Evolutionary conservation across 1,140 invertebrate species (phyloP).

Genomic region (Papilio dardanus): DNA sequence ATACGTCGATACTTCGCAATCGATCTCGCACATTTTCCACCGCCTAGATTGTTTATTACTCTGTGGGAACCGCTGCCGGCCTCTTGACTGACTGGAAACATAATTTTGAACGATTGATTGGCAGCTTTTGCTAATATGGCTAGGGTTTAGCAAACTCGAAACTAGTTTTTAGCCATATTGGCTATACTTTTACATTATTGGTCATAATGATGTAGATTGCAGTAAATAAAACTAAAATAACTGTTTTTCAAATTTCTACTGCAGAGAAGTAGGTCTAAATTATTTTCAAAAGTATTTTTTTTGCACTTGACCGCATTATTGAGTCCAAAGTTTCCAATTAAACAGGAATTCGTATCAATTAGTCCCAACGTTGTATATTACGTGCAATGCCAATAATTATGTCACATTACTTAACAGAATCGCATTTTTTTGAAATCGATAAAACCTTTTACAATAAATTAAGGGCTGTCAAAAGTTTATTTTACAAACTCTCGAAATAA

Average conservation of each 20-base stretch:
- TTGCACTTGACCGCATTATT: conserved; percentile 13
- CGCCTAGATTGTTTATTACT: not conserved
- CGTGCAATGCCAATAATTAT: conserved; percentile 1
- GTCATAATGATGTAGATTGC: too few species aligned
- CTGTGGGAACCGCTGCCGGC: not conserved
- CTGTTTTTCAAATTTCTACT: not conserved
- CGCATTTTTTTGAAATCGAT: conserved; percentile 21
- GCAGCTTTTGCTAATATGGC: not conserved
- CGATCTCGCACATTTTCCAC: conserved; percentile 54
- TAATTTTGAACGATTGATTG: not conserved
- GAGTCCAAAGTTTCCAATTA: conserved; percentile 1
- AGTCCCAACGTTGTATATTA: not conserved
- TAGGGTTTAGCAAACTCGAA: not conserved
- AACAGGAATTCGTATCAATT: conserved; percentile 14
- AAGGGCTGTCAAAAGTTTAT: not conserved
- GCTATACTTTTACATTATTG: not conserved
- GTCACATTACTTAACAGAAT: conserved; percentile 10
- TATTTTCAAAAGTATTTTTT: conserved; percentile 42
- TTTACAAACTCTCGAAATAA: not conserved
- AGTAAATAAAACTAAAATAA: too few species aligned
- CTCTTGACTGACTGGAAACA: not conserved
- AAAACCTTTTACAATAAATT: conserved; percentile 4
- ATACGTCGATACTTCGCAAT: conserved; percentile 65
- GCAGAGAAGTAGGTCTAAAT: conserved; percentile 45
- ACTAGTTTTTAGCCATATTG: not conserved